Percentiles rank a stretch among this genome's conserved stretches.
phyloP scores from a whole-genome alignment of 2,888 invertebrate species.

The Andrena camellia region DNA sequence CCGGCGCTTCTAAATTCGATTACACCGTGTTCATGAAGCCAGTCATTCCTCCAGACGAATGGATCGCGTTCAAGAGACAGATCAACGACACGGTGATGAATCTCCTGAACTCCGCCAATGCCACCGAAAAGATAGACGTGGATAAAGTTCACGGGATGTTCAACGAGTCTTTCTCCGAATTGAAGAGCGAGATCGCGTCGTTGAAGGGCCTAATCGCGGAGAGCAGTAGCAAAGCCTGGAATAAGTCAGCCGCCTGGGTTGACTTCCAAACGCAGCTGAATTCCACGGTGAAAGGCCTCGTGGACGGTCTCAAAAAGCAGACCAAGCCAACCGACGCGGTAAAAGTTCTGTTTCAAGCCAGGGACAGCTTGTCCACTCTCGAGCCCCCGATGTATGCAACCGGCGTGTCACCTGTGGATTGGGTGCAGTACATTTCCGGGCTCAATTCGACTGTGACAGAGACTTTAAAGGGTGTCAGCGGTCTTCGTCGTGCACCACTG shows the following conservation, averaged over 20 bases:
- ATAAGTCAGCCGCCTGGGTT: constrained; percentile 42
- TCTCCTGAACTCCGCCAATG: constrained; percentile 58
- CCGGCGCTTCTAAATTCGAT: constrained; percentile 7
- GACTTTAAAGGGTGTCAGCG: constrained; percentile 30
- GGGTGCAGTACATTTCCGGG: constrained; percentile 19
- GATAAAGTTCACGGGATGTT: constrained; percentile 60
- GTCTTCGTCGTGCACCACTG: not conserved
- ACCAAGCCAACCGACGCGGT: not conserved
- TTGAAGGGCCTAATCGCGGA: constrained; percentile 32
- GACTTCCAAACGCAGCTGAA: constrained; percentile 55
- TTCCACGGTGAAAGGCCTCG: constrained; percentile 47
- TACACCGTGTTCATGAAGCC: constrained; percentile 23
- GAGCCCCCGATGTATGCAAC: constrained; percentile 24
- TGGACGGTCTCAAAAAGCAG: constrained; percentile 38
- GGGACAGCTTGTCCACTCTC: constrained; percentile 38
- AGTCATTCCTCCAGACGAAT: constrained; percentile 48
- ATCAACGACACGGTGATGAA: constrained; percentile 71
- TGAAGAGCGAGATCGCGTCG: constrained; percentile 65
- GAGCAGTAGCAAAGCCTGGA: constrained; percentile 2
- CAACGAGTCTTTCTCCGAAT: constrained; percentile 68
- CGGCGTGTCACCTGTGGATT: not conserved
- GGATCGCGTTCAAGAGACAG: constrained; percentile 67
- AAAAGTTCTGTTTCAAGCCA: constrained; percentile 37
- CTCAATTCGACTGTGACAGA: constrained; percentile 48
- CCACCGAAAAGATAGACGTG: constrained; percentile 50